Conservation (phyloP, 2,888 invertebrate genomes). For the Cheilosia grossa region DNA sequence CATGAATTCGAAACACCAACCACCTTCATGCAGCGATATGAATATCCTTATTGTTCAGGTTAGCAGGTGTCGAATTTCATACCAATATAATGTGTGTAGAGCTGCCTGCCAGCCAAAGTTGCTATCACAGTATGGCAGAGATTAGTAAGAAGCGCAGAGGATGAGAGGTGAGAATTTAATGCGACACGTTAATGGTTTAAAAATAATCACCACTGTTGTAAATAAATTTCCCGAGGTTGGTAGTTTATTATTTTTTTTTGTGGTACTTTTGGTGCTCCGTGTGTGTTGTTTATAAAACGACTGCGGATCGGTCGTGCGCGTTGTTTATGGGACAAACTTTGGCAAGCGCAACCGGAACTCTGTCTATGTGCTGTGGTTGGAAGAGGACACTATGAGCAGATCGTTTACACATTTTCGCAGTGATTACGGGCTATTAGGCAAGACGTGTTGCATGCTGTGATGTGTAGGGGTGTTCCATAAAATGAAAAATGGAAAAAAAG, state of each 20-base stretch:
- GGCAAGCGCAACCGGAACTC: not conserved
- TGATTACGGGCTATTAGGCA: constrained; percentile 11
- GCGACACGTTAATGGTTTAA: constrained; percentile 47
- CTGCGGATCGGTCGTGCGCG: constrained; percentile 5
- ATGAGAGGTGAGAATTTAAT: constrained; percentile 21
- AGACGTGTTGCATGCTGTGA: not conserved
- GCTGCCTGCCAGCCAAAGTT: not conserved
- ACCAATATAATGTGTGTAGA: not conserved
- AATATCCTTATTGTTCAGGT: constrained; percentile 42
- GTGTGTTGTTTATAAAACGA: constrained; percentile 4
- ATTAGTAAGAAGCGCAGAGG: not conserved
- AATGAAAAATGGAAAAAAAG: not conserved
- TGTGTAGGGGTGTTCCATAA: not conserved
- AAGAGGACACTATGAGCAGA: constrained; percentile 35
- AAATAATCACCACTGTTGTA: constrained; percentile 39
- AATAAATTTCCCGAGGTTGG: not conserved
- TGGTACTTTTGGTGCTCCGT: not conserved
- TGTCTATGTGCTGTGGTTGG: not conserved
- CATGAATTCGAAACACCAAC: constrained; percentile 2
- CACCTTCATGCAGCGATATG: constrained; percentile 5
- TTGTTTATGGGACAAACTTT: constrained; percentile 7
- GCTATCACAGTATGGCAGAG: too few relatives aligned
- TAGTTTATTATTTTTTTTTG: not conserved
- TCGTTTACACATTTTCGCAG: constrained; percentile 39
- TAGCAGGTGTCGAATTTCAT: constrained; percentile 50